Conservation (phyloP, 2,888 invertebrate species). For the Melieria omissa region DNA sequence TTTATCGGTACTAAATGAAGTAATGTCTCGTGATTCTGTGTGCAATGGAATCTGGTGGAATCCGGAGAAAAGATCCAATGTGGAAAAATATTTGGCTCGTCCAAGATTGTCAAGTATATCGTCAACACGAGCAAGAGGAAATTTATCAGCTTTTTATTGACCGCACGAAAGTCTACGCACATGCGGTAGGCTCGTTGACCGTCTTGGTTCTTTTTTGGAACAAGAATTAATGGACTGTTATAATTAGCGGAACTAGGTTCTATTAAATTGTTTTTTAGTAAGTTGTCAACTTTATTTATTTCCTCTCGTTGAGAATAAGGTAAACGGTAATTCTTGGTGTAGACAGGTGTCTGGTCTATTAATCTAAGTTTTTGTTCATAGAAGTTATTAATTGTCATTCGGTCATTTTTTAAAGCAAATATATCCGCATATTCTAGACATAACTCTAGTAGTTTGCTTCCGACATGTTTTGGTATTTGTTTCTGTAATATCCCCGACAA, state of each 20-base stretch:
- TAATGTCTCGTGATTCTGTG: conserved; percentile 11
- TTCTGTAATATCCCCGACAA: conserved; percentile 12
- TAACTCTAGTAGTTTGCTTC: conserved; percentile 13
- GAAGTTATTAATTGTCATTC: conserved; percentile 26
- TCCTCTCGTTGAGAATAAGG: conserved; percentile 24
- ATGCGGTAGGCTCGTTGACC: conserved; percentile 20
- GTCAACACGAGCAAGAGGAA: conserved; percentile 19
- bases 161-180: conserved; percentile 13
- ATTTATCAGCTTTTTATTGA: conserved; percentile 22
- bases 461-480: conserved; percentile 20
- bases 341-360: conserved; percentile 23
- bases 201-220: conserved; percentile 18
- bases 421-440: conserved; percentile 27
- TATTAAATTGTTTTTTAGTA: conserved; percentile 19
- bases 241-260: conserved; percentile 18
- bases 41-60: conserved; percentile 28
- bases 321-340: conserved; percentile 29
- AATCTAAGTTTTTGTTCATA: conserved; percentile 34
- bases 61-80: conserved; percentile 18
- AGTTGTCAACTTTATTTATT: conserved; percentile 23
- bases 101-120: conserved; percentile 19
- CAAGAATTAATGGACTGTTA: conserved; percentile 25
- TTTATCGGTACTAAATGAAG: conserved; percentile 21
- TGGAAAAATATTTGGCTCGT: conserved; percentile 17
- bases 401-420: conserved; percentile 24